Conservation (phyloP, 2,797 vertebrate genomes). For the Semaprochilodus insignis region DNA sequence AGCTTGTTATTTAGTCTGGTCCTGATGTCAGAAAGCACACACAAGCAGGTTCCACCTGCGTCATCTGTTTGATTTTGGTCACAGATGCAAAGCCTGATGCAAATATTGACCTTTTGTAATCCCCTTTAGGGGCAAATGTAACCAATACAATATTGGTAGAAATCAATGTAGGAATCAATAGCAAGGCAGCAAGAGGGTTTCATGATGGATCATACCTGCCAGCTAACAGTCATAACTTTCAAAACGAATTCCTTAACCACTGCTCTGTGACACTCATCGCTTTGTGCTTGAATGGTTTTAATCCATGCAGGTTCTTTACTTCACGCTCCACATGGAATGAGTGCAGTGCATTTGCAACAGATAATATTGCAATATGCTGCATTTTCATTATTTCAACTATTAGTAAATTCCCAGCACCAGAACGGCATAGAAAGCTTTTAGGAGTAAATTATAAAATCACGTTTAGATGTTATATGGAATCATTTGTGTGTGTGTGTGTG, state of each 20-base stretch:
- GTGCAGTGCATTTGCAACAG: not conserved
- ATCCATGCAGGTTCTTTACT: conserved; percentile 16
- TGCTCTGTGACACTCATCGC: not conserved
- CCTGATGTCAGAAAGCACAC: not conserved
- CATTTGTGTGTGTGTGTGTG: not conserved
- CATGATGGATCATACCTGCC: conserved; percentile 34
- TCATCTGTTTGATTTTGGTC: conserved; percentile 17
- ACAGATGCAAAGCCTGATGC: conserved; percentile 24
- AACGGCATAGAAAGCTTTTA: conserved; percentile 13
- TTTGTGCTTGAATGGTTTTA: conserved; percentile 21
- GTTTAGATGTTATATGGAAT: conserved; percentile 18
- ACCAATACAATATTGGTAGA: conserved; percentile 36
- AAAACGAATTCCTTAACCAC: conserved; percentile 8
- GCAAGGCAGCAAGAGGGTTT: conserved; percentile 18
- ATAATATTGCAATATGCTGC: too few relatives aligned
- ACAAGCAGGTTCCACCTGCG: not conserved
- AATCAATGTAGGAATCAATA: conserved; percentile 44
- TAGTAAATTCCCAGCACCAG: not conserved
- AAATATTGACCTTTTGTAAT: conserved; percentile 53
- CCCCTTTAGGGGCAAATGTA: conserved; percentile 29
- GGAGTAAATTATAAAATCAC: conserved; percentile 25
- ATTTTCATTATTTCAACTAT: not conserved
- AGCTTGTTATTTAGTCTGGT: not conserved
- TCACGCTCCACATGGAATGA: not conserved
- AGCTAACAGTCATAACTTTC: conserved; percentile 41